phyloP scores from a whole-genome alignment of 2,113 vertebrate genomes.

The Balaeniceps rex region DNA sequence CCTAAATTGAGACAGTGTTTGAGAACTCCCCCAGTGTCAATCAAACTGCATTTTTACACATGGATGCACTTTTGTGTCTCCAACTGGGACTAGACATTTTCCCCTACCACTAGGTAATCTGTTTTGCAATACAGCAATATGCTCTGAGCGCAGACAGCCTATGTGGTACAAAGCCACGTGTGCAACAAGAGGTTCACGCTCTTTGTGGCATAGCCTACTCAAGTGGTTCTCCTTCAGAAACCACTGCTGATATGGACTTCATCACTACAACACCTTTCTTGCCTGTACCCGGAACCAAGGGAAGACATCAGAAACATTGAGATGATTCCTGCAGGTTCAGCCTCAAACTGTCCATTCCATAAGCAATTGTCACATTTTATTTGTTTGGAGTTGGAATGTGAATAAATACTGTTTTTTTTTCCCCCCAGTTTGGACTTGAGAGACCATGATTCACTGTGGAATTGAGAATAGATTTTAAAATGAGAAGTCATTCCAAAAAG shows the following conservation, averaged over 20 bases:
- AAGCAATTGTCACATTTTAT: neutral
- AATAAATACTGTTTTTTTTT: neutral
- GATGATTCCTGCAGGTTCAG: neutral
- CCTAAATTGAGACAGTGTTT: neutral
- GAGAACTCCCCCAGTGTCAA: neutral
- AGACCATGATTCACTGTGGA: neutral
- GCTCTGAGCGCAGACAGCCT: neutral
- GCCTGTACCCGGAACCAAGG: neutral
- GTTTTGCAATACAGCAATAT: neutral
- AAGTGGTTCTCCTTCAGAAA: neutral
- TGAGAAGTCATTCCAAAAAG: neutral
- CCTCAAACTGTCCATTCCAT: neutral
- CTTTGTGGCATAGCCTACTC: neutral
- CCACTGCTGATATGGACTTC: neutral
- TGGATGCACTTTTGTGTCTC: neutral
- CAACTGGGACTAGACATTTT: neutral
- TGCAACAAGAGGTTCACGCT: accelerated
- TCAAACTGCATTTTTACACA: neutral
- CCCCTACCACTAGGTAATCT: neutral
- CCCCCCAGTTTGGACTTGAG: neutral
- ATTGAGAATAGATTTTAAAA: neutral
- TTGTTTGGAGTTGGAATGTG: neutral
- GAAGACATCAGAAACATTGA: neutral
- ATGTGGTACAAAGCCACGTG: accelerated
- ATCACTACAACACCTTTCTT: neutral